phyloP scores from a whole-genome alignment of 2,113 vertebrate species.

The Neogobius melanostomus region DNA sequence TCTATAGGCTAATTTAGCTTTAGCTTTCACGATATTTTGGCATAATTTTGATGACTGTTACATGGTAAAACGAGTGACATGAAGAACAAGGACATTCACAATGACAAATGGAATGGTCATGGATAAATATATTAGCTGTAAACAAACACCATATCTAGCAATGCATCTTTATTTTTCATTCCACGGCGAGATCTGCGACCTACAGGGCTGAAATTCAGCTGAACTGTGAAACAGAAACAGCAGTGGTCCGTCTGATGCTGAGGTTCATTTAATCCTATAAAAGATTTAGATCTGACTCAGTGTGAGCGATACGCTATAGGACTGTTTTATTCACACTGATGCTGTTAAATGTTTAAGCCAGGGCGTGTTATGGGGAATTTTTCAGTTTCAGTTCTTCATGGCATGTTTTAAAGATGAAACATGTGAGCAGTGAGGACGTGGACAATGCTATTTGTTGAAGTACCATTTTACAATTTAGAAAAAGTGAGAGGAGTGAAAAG shows the following conservation, averaged over 20 bases:
- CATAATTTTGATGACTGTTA: too few species aligned
- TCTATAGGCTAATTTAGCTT: background rate
- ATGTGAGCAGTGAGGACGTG: too few species aligned
- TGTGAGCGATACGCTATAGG: background rate
- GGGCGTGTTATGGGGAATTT: background rate
- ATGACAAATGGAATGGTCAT: too few species aligned
- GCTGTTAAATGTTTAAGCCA: background rate
- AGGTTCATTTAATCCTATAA: constrained; percentile 17
- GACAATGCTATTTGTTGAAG: too few species aligned
- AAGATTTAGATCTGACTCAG: constrained; percentile 26
- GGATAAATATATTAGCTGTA: too few species aligned
- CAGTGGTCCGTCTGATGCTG: constrained; percentile 8
- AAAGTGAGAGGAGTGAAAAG: too few species aligned
- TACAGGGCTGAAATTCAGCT: background rate
- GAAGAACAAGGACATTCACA: too few species aligned
- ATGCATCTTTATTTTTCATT: too few species aligned
- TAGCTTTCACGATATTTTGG: background rate
- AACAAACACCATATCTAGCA: too few species aligned
- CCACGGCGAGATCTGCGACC: too few species aligned
- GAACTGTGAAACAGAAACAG: constrained; percentile 30
- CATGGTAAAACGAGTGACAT: too few species aligned
- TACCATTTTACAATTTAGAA: too few species aligned
- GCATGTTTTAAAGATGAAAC: constrained; percentile 10
- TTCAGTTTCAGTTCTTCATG: constrained; percentile 9
- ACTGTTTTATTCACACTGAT: constrained; percentile 2